Conservation (phyloP, 1,140 invertebrate species). For the Saccostrea echinata region DNA sequence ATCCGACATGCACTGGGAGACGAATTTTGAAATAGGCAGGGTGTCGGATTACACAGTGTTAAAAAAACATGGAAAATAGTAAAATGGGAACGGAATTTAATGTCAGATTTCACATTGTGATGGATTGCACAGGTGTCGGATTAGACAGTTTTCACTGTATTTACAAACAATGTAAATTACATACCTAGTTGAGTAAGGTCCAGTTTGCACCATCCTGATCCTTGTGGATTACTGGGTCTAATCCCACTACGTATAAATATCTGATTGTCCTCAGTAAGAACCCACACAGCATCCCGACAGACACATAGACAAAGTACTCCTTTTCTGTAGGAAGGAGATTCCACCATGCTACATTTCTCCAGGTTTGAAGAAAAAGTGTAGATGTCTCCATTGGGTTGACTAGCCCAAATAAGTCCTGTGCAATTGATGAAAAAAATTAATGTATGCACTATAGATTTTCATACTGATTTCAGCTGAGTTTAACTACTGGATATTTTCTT, state of each 20-base stretch:
- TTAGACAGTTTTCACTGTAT: too few species aligned
- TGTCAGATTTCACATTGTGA: too few species aligned
- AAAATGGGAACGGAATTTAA: too few species aligned
- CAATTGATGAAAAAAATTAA: neutral
- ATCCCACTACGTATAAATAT: constrained; percentile 81
- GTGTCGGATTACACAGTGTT: too few species aligned
- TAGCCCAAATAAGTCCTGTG: constrained; percentile 79
- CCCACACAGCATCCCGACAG: constrained; percentile 80
- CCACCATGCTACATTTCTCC: constrained; percentile 62
- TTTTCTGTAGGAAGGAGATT: constrained; percentile 33
- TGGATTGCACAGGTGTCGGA: too few species aligned
- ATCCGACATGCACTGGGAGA: too few species aligned
- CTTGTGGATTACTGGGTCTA: constrained; percentile 74
- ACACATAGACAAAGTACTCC: constrained; percentile 76
- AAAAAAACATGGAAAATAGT: too few species aligned
- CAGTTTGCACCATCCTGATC: constrained; percentile 79
- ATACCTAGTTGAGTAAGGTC: constrained; percentile 81
- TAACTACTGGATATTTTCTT: too few species aligned
- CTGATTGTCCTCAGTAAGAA: constrained; percentile 78
- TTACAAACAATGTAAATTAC: neutral
- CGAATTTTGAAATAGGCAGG: too few species aligned
- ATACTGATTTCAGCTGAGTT: too few species aligned
- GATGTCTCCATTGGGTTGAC: constrained; percentile 79
- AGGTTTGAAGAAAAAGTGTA: constrained; percentile 74
- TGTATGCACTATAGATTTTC: too few species aligned